Evolutionary conservation across 1,140 invertebrate species (phyloP).

Genomic region (Bombus terrestris): DNA sequence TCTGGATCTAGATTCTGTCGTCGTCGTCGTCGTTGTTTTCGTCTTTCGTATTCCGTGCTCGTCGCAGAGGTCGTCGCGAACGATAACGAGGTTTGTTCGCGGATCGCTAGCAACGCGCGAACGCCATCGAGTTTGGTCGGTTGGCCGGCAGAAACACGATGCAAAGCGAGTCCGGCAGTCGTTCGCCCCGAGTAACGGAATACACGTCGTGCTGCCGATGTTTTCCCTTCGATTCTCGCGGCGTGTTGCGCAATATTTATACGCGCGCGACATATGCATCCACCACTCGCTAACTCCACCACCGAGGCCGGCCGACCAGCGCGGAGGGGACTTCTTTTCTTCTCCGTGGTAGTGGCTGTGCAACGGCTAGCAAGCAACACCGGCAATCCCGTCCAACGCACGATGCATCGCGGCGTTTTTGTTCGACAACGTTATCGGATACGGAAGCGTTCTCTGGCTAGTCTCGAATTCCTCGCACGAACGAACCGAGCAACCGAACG

Average conservation of each 20-base stretch:
- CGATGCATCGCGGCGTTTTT: conserved; percentile 26
- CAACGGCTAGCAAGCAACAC: background rate
- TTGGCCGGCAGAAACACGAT: conserved; percentile 45
- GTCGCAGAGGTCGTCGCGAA: background rate
- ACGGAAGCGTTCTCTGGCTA: background rate
- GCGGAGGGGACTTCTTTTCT: conserved; percentile 28
- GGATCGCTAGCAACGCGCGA: background rate
- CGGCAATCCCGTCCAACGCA: conserved; percentile 5
- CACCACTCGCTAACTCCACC: conserved; percentile 1
- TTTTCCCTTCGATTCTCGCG: conserved; percentile 63
- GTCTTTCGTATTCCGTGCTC: background rate
- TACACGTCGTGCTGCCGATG: conserved; percentile 58
- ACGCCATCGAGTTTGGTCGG: conserved; percentile 7
- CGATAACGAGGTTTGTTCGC: conserved; percentile 15
- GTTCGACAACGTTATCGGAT: conserved; percentile 4
- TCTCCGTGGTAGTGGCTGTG: background rate
- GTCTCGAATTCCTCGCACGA: conserved; percentile 8
- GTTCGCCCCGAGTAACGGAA: conserved; percentile 67
- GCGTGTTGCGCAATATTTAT: conserved; percentile 60
- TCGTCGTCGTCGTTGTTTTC: too few relatives aligned
- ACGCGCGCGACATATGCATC: conserved; percentile 35
- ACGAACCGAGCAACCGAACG: background rate
- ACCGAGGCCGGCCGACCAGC: background rate
- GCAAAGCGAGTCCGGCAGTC: conserved; percentile 43
- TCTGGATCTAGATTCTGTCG: background rate